Percentiles rank a stretch among this genome's conserved stretches.
These are phyloP conservation scores for Copsychus sechellarum DNA, from an alignment of 2,113 vertebrate genomes.

Conservation along the genomic window DNA sequence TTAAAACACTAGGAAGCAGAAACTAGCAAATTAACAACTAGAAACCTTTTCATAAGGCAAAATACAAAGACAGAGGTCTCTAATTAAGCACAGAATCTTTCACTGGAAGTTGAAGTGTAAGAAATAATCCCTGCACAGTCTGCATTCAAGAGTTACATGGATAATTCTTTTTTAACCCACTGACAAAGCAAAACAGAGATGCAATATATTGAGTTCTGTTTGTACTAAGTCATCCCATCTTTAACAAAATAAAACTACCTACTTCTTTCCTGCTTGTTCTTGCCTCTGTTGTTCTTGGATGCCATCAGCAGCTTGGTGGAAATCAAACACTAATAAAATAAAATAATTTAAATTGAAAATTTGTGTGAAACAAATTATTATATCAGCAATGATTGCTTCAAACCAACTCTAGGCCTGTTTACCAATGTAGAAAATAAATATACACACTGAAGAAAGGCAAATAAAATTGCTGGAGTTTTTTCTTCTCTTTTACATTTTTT, in stretches of 20 bases:
- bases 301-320: slow-evolving; percentile 96
- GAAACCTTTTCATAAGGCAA: background rate
- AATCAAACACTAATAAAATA: slow-evolving; percentile 91
- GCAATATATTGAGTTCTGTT: background rate
- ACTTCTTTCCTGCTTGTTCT: slow-evolving; percentile 97
- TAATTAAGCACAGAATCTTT: background rate
- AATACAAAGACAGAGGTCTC: background rate
- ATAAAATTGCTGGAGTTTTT: background rate
- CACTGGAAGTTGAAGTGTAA: background rate
- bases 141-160: background rate
- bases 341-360: slow-evolving; percentile 20
- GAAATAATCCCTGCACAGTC: background rate
- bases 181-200: background rate
- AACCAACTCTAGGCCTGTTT: background rate
- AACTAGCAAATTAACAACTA: background rate
- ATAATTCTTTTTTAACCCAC: background rate
- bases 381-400: background rate
- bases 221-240: background rate
- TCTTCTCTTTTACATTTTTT: background rate
- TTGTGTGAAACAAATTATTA: background rate
- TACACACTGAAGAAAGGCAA: background rate
- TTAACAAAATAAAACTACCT: slow-evolving; percentile 62
- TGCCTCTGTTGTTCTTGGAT: slow-evolving; percentile 96
- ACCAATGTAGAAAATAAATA: background rate
- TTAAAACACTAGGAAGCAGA: background rate